phyloP scores from a whole-genome alignment of 2,888 invertebrate species.

The Ctena decussata region DNA sequence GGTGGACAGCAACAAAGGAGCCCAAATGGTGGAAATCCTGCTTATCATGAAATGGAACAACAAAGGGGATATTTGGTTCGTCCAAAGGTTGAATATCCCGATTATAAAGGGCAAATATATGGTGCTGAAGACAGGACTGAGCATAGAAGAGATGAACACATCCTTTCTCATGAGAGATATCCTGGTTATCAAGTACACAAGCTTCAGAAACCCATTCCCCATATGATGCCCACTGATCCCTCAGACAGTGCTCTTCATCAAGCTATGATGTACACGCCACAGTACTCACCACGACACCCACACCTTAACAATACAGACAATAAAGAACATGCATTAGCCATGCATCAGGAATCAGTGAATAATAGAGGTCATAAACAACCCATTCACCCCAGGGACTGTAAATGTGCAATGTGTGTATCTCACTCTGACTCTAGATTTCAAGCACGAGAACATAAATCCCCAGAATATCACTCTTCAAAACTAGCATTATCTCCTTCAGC shows the following conservation, averaged over 20 bases:
- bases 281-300: not conserved
- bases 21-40: not conserved
- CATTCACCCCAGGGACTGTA: constrained; percentile 41
- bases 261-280: not conserved
- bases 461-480: not conserved
- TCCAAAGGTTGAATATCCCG: not conserved
- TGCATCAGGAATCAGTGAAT: not conserved
- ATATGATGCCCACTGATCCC: not conserved
- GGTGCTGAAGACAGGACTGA: not conserved
- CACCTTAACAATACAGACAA: not conserved
- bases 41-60: not conserved
- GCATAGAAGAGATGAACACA: not conserved
- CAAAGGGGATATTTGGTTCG: not conserved
- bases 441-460: not conserved
- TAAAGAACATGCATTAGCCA: not conserved
- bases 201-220: not conserved
- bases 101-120: not conserved
- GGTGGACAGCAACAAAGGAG: not conserved
- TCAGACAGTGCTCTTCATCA: not conserved
- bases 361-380: not conserved
- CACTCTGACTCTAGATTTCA: not conserved
- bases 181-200: not conserved
- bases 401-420: constrained; percentile 39
- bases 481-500: not conserved
- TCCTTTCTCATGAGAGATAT: not conserved